Evolutionary conservation across 2,797 vertebrate species (phyloP).

Genomic region (Gymnothorax javanicus): DNA sequence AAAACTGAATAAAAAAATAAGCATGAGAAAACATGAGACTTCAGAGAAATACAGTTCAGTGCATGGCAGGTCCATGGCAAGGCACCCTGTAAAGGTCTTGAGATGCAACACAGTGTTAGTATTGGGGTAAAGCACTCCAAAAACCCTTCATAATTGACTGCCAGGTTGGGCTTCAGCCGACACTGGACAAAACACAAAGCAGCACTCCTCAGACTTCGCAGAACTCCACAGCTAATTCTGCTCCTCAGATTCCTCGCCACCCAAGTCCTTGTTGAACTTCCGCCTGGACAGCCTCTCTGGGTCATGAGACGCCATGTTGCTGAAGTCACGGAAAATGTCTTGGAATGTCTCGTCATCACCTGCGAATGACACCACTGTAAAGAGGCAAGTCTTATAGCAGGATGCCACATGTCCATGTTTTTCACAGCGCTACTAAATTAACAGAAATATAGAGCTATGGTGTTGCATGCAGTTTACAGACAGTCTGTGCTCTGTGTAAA

Average conservation of each 20-base stretch:
- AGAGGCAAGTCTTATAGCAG: neutral
- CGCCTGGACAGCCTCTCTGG: slow-evolving; percentile 68
- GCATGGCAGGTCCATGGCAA: neutral
- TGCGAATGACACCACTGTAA: slow-evolving; percentile 33
- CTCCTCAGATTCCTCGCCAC: slow-evolving; percentile 21
- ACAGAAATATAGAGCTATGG: neutral
- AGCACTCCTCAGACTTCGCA: slow-evolving; percentile 32
- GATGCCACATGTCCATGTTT: neutral
- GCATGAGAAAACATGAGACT: neutral
- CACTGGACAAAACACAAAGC: slow-evolving; percentile 25
- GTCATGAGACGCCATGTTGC: slow-evolving; percentile 76
- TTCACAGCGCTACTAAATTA: neutral
- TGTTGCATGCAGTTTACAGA: neutral
- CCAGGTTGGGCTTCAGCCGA: neutral
- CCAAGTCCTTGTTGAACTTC: slow-evolving; percentile 51
- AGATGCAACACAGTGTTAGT: neutral
- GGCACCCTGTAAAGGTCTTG: neutral
- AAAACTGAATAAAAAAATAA: neutral
- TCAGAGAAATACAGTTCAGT: neutral
- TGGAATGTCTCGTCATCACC: slow-evolving; percentile 78
- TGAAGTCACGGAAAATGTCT: slow-evolving; percentile 79
- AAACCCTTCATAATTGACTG: neutral
- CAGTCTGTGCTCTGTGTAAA: neutral
- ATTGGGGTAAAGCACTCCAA: neutral
- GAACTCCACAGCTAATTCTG: neutral